Evolutionary conservation across 2,888 invertebrate species (phyloP), one percentile per base, ranked within the genome.

Genomic region (Pachymerium ferrugineum): DNA sequence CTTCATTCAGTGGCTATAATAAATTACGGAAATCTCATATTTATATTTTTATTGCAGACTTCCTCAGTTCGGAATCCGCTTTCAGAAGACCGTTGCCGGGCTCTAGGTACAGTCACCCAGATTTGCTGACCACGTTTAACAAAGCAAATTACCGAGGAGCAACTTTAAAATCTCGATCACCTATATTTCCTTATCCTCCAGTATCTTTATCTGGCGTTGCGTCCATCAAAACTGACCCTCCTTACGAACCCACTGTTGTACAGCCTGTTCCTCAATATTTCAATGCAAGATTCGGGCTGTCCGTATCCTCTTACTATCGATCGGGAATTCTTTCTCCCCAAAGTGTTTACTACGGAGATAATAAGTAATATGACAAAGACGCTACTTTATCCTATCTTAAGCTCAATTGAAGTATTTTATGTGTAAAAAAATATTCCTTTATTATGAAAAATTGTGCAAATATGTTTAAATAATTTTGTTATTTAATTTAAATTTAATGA

Each of bases 251-350:
- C 31, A 67, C 62, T 16, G 62, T 77, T 4, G 76, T 77, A 1
- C 77, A 77, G 25, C 77, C 77, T 6, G 76, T 77, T 5, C 77
- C 77, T 14, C 77, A 77, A 14, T 77, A 77, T 22, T 70, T 76
- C 10, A 74, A 75, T 6, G 14, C 73, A 14, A 28, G 67, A 16
- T 67, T 73, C 62, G 62, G 62, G 12, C 12, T 29, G 8, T 67
- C 73, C 19, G 73, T 73, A 14, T 67, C 62, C 12, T 73, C 73
- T 0, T 73, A 73, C 25, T 73, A 67, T 33, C 73, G 73, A 16
- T 73, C 73, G 14, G 28, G 73, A 19, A 33, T 67, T 0, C 54
- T 73, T 5, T 73, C 73, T 0, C 62, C 73, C 14, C 62, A 54
- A 30, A 33, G 16, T 10, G 67, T 73, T 16, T 73, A 31, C 70